Conservation (phyloP, 2,888 invertebrate species). For the Phasia obesa region DNA sequence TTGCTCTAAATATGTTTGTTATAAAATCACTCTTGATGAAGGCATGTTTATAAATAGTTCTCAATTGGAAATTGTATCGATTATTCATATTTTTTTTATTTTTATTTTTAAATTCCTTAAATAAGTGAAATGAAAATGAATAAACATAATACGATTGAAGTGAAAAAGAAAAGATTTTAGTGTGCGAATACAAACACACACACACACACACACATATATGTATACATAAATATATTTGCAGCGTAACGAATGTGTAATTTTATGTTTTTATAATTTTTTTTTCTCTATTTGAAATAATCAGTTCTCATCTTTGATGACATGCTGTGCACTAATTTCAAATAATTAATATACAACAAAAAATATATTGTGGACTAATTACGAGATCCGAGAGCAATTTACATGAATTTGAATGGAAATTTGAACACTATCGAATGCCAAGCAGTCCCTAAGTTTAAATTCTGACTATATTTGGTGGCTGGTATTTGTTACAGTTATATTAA, state of each 20-base stretch:
- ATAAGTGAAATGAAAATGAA: conserved; percentile 8
- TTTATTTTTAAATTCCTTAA: conserved; percentile 4
- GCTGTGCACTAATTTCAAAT: too few species aligned
- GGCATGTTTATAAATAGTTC: conserved; percentile 33
- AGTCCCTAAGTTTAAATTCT: too few species aligned
- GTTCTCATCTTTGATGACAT: not conserved
- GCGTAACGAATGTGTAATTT: not conserved
- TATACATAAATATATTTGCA: too few species aligned
- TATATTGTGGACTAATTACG: not conserved
- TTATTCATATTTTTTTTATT: conserved; percentile 27
- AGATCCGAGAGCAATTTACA: not conserved
- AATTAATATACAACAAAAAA: too few species aligned
- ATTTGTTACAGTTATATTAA: too few species aligned
- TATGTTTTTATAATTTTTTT: not conserved
- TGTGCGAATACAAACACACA: not conserved
- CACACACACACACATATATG: too few species aligned
- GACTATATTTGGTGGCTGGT: too few species aligned
- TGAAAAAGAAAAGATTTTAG: not conserved
- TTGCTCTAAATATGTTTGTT: conserved; percentile 4
- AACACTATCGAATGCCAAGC: not conserved
- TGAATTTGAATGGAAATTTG: not conserved
- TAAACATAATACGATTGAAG: not conserved
- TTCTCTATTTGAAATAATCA: not conserved
- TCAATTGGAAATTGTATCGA: conserved; percentile 11
- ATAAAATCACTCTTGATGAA: conserved; percentile 16